A percentile compares a stretch with the other conserved stretches of the same genome.
These are phyloP conservation scores for Stramonita haemastoma DNA, from an alignment of 2,888 invertebrate genomes.

Conservation along the genomic window DNA sequence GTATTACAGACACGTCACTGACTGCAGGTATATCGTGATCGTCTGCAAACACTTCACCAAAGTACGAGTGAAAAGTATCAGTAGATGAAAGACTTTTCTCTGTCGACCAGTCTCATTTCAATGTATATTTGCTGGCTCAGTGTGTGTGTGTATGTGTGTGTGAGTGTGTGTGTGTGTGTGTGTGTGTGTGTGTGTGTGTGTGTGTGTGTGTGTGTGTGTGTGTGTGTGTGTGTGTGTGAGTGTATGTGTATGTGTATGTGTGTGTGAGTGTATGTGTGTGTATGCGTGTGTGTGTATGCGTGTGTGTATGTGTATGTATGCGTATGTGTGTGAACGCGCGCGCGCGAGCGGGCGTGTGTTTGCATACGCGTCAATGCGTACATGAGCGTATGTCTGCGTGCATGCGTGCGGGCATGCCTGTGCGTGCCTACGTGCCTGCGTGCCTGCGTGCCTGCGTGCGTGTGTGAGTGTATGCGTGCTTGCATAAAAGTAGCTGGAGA, in stretches of 20 bases:
- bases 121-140: too few species aligned
- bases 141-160: too few species aligned
- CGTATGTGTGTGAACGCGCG: background rate
- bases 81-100: too few species aligned
- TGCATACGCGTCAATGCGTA: background rate
- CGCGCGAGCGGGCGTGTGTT: too few species aligned
- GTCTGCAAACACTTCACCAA: too few species aligned
- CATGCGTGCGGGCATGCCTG: background rate
- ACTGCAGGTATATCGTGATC: too few species aligned
- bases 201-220: background rate
- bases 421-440: background rate
- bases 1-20: too few species aligned
- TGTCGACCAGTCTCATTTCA: too few species aligned
- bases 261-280: background rate
- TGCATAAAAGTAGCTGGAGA: background rate
- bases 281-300: background rate
- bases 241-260: background rate
- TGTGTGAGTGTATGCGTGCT: background rate
- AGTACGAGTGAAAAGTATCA: too few species aligned
- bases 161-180: too few species aligned
- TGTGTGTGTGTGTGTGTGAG: background rate
- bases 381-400: background rate
- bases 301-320: background rate
- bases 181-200: too few species aligned
- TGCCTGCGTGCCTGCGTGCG: background rate